phyloP scores from a whole-genome alignment of 2,797 vertebrate species.

The Scomberomorus guttatus region DNA sequence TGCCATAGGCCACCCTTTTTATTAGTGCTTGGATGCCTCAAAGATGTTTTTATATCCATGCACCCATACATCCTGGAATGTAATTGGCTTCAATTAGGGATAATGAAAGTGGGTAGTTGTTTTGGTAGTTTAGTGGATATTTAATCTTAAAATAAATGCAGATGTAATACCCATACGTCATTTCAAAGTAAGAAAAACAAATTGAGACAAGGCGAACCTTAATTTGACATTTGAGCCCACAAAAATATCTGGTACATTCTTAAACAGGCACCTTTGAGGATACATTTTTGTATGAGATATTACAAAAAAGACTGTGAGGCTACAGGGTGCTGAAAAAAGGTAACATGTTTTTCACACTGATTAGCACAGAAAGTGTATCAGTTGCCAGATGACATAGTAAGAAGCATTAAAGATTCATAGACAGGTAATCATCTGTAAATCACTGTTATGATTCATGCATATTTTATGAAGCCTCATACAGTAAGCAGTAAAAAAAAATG shows the following conservation, averaged over 20 bases:
- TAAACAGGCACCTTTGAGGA: constrained; percentile 1
- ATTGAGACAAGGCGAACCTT: neutral
- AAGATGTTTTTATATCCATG: constrained; percentile 15
- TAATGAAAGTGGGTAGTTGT: constrained; percentile 24
- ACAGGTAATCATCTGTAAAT: constrained; percentile 76
- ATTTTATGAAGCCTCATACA: constrained; percentile 68
- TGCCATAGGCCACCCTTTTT: neutral
- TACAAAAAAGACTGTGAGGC: constrained; percentile 1
- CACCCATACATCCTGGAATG: neutral
- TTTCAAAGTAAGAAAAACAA: constrained; percentile 17
- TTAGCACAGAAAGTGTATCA: constrained; percentile 52
- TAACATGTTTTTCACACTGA: constrained; percentile 42
- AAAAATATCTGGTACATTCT: constrained; percentile 1
- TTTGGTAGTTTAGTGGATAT: constrained; percentile 1
- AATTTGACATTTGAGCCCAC: neutral
- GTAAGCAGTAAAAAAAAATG: constrained; percentile 44
- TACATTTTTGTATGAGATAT: neutral
- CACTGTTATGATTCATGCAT: constrained; percentile 79
- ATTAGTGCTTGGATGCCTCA: neutral
- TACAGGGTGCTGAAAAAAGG: constrained; percentile 20
- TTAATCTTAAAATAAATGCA: constrained; percentile 24
- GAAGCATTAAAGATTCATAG: constrained; percentile 75
- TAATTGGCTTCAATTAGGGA: constrained; percentile 33
- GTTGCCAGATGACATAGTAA: constrained; percentile 54
- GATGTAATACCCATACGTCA: neutral